A percentile compares a stretch with the other conserved stretches of the same genome.
Conservation (phyloP, 2,113 vertebrate genomes). For the Beaufortia kweichowensis region DNA sequence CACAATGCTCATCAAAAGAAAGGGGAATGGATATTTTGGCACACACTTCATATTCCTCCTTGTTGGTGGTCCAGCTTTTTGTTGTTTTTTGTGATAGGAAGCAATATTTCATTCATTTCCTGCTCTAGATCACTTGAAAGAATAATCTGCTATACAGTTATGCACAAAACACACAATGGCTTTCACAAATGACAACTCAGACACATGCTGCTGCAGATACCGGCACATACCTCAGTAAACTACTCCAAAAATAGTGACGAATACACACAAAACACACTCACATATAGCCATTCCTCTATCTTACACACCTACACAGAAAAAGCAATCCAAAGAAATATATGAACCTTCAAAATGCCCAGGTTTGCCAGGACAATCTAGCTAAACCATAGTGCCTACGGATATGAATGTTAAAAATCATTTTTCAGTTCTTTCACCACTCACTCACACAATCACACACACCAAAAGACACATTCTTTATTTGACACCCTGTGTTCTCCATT, state of each 20-base stretch:
- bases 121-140: conserved; percentile 29
- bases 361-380: not conserved
- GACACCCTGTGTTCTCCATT: conserved; percentile 11
- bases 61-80: not conserved
- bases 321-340: not conserved
- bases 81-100: not conserved
- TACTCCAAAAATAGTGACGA: conserved; percentile 4
- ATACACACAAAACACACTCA: conserved; percentile 10
- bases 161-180: not conserved
- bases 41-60: too few species aligned
- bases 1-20: too few species aligned
- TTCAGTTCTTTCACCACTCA: too few species aligned
- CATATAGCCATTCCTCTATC: not conserved
- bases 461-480: not conserved
- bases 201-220: not conserved
- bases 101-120: not conserved
- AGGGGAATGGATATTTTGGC: too few species aligned
- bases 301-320: not conserved
- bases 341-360: not conserved
- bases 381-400: not conserved
- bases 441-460: not conserved
- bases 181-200: conserved; percentile 32
- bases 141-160: not conserved
- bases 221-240: not conserved
- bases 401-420: too few species aligned